Evolutionary conservation across 2,113 vertebrate species (phyloP).

Genomic region (Donacobius atricapilla): DNA sequence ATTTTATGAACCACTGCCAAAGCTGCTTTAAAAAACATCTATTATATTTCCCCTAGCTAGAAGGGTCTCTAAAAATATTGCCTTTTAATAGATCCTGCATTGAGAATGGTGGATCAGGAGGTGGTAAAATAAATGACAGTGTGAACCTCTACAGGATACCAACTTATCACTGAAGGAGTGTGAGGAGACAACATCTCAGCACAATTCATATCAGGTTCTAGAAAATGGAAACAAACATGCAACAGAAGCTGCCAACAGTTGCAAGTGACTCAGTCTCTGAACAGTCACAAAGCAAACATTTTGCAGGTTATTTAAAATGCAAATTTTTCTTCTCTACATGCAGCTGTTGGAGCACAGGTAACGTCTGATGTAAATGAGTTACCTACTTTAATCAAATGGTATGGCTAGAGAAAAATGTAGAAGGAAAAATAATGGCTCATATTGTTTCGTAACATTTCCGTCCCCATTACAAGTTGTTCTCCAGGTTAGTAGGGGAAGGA

Average conservation of each 20-base stretch:
- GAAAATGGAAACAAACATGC: not conserved
- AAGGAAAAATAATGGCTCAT: not conserved
- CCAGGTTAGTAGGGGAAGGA: not conserved
- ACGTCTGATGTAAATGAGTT: not conserved
- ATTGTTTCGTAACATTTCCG: not conserved
- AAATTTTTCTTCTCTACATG: not conserved
- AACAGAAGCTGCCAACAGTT: not conserved
- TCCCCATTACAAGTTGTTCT: not conserved
- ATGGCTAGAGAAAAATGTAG: not conserved
- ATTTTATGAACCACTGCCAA: not conserved
- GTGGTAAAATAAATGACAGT: not conserved
- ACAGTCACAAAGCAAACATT: not conserved
- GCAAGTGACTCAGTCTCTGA: not conserved
- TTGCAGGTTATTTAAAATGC: not conserved
- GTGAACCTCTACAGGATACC: not conserved
- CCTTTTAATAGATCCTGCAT: not conserved
- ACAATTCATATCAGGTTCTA: not conserved
- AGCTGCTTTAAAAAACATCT: not conserved
- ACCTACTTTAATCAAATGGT: not conserved
- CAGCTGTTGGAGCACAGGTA: not conserved
- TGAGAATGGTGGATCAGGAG: not conserved
- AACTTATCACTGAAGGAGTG: not conserved
- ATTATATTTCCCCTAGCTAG: not conserved
- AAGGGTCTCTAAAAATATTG: not conserved
- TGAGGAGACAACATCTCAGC: not conserved